Conservation (phyloP, 2,797 vertebrate species). For the Lagocephalus sceleratus region DNA sequence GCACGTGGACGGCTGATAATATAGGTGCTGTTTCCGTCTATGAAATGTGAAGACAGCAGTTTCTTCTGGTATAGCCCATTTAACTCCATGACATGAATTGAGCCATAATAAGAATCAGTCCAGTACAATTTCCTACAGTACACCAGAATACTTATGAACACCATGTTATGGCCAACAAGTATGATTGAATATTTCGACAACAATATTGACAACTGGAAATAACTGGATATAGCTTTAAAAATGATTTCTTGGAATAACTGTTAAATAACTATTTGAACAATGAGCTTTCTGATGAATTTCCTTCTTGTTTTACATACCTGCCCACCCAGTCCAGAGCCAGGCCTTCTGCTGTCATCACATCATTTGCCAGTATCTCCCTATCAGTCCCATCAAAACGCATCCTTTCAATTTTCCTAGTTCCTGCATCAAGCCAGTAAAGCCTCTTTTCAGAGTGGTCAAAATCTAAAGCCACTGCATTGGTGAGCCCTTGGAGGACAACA, state of each 20-base stretch:
- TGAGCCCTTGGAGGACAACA: slow-evolving; percentile 68
- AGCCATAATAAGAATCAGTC: slow-evolving; percentile 56
- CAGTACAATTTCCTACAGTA: slow-evolving; percentile 74
- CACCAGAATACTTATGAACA: slow-evolving; percentile 2
- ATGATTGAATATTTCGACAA: too few species aligned
- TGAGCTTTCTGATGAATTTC: background rate
- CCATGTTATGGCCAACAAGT: too few species aligned
- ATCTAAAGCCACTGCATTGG: slow-evolving; percentile 66
- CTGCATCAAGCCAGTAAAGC: slow-evolving; percentile 73
- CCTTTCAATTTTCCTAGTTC: slow-evolving; percentile 62
- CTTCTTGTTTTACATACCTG: slow-evolving; percentile 56
- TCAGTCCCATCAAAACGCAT: slow-evolving; percentile 69
- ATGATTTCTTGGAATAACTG: background rate
- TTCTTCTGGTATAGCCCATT: slow-evolving; percentile 71
- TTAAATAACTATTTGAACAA: background rate
- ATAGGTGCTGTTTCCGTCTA: slow-evolving; percentile 59
- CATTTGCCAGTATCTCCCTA: slow-evolving; percentile 57
- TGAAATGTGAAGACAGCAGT: slow-evolving; percentile 64
- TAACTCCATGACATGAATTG: slow-evolving; percentile 75
- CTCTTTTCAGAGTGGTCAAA: slow-evolving; percentile 68
- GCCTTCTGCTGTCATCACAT: slow-evolving; percentile 60
- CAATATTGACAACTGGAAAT: too few species aligned
- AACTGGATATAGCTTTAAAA: background rate
- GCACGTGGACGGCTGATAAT: slow-evolving; percentile 66
- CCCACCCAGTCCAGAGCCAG: slow-evolving; percentile 76